These are phyloP conservation scores for Hyperoodon ampullatus DNA, from an alignment of 2,113 vertebrate genomes.

Conservation along the genomic window DNA sequence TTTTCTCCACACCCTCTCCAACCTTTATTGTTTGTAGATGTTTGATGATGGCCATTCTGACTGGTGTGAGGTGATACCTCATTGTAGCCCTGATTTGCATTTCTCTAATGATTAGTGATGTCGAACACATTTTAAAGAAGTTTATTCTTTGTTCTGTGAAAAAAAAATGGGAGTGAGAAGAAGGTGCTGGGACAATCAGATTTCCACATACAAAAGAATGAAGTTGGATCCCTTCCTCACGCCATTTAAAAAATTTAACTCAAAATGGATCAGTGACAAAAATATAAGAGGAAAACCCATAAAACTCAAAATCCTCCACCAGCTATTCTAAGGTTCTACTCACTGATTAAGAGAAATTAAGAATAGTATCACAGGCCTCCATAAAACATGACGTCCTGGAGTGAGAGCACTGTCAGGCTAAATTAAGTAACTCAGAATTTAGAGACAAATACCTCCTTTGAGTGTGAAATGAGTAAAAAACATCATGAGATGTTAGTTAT, in stretches of 20 bases:
- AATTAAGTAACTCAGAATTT: conserved; percentile 6
- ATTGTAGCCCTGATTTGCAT: no score
- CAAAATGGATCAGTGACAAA: neutral
- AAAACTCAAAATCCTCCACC: neutral
- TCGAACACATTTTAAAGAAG: no score
- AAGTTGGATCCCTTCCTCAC: neutral
- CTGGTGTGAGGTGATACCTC: no score
- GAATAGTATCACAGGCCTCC: neutral
- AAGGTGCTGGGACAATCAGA: neutral
- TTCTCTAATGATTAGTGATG: no score
- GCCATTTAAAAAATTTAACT: neutral
- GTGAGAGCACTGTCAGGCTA: neutral
- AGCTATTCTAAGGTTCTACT: neutral
- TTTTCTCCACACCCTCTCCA: no score
- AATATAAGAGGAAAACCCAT: neutral
- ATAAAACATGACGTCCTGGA: neutral
- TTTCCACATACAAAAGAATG: neutral
- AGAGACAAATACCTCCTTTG: neutral
- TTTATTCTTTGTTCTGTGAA: no score
- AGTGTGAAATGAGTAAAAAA: neutral
- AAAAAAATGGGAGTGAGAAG: neutral
- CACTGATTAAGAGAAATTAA: neutral
- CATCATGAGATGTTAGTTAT: neutral
- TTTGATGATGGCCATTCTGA: no score
- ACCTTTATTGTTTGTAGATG: no score